phyloP scores from a whole-genome alignment of 2,888 invertebrate species.

The Drosophila quinaria region DNA sequence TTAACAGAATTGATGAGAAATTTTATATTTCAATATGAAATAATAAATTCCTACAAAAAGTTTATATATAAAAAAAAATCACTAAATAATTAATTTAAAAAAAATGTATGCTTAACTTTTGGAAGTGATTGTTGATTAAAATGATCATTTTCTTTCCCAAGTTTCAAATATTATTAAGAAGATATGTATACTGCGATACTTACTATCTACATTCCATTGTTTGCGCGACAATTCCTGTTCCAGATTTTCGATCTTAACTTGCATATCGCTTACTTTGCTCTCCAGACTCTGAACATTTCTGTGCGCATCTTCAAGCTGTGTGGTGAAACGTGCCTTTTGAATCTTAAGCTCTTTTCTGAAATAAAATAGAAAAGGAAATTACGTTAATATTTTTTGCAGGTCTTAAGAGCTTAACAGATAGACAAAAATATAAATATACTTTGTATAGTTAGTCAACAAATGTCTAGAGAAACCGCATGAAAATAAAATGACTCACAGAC shows the following conservation, averaged over 20 bases:
- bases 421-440: conserved; percentile 31
- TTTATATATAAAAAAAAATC: too few species aligned
- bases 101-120: too few species aligned
- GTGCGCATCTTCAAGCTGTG: conserved; percentile 84
- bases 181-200: conserved; percentile 41
- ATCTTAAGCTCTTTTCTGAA: conserved; percentile 84
- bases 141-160: too few species aligned
- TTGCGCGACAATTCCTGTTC: conserved; percentile 84
- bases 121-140: too few species aligned
- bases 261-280: conserved; percentile 82
- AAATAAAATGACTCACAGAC: conserved; percentile 64
- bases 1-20: too few species aligned
- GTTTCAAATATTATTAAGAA: too few species aligned
- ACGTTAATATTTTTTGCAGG: conserved; percentile 4
- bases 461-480: conserved; percentile 46
- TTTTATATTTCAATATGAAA: too few species aligned
- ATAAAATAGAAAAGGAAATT: conserved; percentile 3
- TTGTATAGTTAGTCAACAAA: conserved; percentile 50
- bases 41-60: too few species aligned
- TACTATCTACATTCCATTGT: conserved; percentile 86
- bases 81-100: too few species aligned
- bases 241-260: conserved; percentile 83
- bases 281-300: conserved; percentile 83
- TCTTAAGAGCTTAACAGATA: conserved; percentile 45
- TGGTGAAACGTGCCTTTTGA: conserved; percentile 83